phyloP scores from a whole-genome alignment of 2,113 vertebrate species.

The Gasterosteus aculeatus region DNA sequence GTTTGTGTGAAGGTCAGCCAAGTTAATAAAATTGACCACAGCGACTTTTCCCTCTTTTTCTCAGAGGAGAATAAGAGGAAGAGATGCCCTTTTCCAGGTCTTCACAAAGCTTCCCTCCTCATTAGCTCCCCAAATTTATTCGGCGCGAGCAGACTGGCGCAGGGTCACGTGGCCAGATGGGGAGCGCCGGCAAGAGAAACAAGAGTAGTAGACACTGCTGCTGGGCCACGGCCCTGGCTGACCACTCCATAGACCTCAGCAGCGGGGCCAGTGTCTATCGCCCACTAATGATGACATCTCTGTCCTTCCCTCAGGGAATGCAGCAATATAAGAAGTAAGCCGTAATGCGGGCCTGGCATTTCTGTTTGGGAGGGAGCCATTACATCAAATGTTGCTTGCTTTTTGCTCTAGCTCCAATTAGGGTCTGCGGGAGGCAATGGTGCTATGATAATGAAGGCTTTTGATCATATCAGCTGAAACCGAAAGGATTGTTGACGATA shows the following conservation, averaged over 20 bases:
- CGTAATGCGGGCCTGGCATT: slow-evolving; percentile 55
- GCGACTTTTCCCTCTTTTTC: slow-evolving; percentile 66
- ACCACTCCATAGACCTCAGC: slow-evolving; percentile 60
- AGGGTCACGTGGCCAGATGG: slow-evolving; percentile 56
- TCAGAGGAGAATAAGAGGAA: slow-evolving; percentile 66
- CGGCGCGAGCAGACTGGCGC: slow-evolving; percentile 46
- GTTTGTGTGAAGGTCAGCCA: slow-evolving; percentile 86
- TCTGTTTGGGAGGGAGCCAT: slow-evolving; percentile 62
- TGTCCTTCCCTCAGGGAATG: slow-evolving; percentile 57
- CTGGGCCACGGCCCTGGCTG: slow-evolving; percentile 48
- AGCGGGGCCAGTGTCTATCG: slow-evolving; percentile 45
- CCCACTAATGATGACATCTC: slow-evolving; percentile 75
- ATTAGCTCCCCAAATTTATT: slow-evolving; percentile 76
- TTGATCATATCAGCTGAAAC: slow-evolving; percentile 61
- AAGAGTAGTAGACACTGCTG: slow-evolving; percentile 40
- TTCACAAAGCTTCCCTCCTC: slow-evolving; percentile 71
- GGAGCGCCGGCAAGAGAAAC: slow-evolving; percentile 40
- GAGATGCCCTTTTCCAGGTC: slow-evolving; percentile 80
- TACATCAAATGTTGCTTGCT: slow-evolving; percentile 70
- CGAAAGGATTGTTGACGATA: slow-evolving; percentile 47
- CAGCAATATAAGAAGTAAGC: slow-evolving; percentile 59
- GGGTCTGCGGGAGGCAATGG: slow-evolving; percentile 39
- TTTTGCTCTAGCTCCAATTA: slow-evolving; percentile 69
- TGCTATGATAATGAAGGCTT: slow-evolving; percentile 65
- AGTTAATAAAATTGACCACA: slow-evolving; percentile 82